Percentiles rank a stretch among this genome's conserved stretches.
Evolutionary conservation across 2,113 vertebrate species (phyloP).

Genomic region (Emberiza fucata): DNA sequence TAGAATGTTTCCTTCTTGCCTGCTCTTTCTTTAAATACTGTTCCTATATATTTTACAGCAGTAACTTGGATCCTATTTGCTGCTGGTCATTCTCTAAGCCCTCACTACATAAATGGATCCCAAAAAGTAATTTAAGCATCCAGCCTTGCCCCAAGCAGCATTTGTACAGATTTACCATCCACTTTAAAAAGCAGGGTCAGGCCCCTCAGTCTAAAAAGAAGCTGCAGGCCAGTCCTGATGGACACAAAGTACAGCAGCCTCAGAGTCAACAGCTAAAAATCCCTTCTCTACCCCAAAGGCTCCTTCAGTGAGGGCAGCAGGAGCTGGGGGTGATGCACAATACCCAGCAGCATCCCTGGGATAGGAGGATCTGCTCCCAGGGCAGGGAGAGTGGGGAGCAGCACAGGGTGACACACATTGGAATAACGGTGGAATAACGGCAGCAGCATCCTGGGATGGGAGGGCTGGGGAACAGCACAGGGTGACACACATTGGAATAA

Average conservation of each 20-base stretch:
- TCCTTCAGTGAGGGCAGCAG: neutral
- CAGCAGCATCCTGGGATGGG: neutral
- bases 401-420: too few relatives aligned
- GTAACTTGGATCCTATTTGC: neutral
- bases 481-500: too few relatives aligned
- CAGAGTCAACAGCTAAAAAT: neutral
- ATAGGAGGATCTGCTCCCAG: neutral
- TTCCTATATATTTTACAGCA: neutral
- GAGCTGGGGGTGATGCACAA: neutral
- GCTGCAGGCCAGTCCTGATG: neutral
- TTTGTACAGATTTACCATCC: neutral
- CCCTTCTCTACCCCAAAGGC: neutral
- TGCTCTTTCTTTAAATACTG: neutral
- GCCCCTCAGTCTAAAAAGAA: neutral
- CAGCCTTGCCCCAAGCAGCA: neutral
- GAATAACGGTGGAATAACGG: too few relatives aligned
- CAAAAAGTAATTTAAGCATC: neutral
- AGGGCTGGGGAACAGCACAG: too few relatives aligned
- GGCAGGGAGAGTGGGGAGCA: neutral
- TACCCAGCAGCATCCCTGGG: neutral
- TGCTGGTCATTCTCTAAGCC: neutral
- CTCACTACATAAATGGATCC: neutral
- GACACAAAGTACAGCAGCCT: neutral
- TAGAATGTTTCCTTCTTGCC: neutral
- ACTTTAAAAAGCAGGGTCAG: slow-evolving; percentile 27